Percentiles rank a stretch among this genome's conserved stretches.
phyloP scores from a whole-genome alignment of 2,113 vertebrate genomes.

The Sigmodon hispidus region DNA sequence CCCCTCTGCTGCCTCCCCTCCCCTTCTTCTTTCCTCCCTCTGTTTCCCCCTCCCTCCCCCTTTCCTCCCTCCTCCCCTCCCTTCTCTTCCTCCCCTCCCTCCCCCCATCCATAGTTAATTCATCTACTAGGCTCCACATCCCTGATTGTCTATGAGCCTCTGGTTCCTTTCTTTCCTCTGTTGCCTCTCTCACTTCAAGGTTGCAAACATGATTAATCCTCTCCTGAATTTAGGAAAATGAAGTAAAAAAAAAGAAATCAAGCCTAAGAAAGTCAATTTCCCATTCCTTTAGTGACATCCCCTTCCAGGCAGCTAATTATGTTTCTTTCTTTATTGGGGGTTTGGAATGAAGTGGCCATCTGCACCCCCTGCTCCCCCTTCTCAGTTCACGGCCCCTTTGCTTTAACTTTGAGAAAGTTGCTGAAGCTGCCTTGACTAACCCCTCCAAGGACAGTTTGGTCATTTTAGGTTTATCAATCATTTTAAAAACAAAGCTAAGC shows the following conservation, averaged over 20 bases:
- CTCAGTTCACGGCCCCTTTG: neutral
- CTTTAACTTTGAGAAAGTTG: neutral
- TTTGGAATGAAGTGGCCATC: conserved; percentile 24
- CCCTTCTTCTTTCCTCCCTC: neutral
- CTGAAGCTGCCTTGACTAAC: neutral
- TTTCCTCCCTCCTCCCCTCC: too few species aligned
- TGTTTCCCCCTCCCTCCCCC: too few species aligned
- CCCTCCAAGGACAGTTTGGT: conserved; percentile 8
- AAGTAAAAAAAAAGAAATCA: conserved; percentile 37
- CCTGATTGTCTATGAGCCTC: neutral
- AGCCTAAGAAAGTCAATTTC: neutral
- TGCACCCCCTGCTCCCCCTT: neutral
- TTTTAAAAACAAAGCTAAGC: neutral
- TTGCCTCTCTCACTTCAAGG: neutral
- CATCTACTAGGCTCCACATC: neutral
- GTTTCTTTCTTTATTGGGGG: conserved; percentile 33
- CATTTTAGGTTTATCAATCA: neutral
- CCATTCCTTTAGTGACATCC: conserved; percentile 11
- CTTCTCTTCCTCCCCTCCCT: too few species aligned
- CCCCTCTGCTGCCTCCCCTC: neutral
- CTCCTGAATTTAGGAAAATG: conserved; percentile 39
- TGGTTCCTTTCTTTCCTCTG: neutral
- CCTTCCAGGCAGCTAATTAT: neutral
- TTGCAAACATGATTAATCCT: conserved; percentile 22
- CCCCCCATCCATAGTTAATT: neutral